Evolutionary conservation across 1,140 invertebrate genomes (phyloP).

Genomic region (Panulirus ornatus): DNA sequence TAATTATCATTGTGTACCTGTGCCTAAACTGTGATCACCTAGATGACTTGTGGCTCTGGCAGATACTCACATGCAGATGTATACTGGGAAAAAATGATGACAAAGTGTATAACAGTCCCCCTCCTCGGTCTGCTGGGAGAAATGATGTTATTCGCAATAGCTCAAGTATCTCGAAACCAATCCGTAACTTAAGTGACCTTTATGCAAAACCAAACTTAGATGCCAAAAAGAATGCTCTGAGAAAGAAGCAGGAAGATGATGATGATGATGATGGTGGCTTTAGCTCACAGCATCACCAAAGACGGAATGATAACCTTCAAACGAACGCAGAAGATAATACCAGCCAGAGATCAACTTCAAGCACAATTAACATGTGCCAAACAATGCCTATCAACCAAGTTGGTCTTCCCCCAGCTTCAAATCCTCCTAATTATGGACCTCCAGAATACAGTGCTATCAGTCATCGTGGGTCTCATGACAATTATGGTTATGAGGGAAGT

Average conservation of each 20-base stretch:
- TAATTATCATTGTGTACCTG: slow-evolving; percentile 5
- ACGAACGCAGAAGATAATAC: neutral
- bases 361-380: too few species aligned
- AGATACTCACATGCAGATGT: slow-evolving; percentile 29
- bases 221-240: neutral
- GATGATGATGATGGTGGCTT: slow-evolving; percentile 44
- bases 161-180: neutral
- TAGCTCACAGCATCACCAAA: neutral
- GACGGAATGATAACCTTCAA: neutral
- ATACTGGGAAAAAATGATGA: slow-evolving; percentile 7
- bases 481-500: neutral
- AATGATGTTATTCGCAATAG: slow-evolving; percentile 38
- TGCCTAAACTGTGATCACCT: slow-evolving; percentile 24
- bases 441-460: neutral
- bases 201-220: slow-evolving; percentile 10
- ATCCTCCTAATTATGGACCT: neutral
- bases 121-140: slow-evolving; percentile 1
- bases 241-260: slow-evolving; percentile 10
- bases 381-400: slow-evolving; percentile 35
- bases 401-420: slow-evolving; percentile 13
- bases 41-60: slow-evolving; percentile 38
- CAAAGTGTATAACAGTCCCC: neutral
- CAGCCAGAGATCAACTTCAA: slow-evolving; percentile 3
- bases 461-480: neutral
- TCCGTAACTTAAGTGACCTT: slow-evolving; percentile 14